Percentiles rank a stretch among this genome's conserved stretches.
phyloP scores from a whole-genome alignment of 2,888 invertebrate species.

The Nomada fucata region DNA sequence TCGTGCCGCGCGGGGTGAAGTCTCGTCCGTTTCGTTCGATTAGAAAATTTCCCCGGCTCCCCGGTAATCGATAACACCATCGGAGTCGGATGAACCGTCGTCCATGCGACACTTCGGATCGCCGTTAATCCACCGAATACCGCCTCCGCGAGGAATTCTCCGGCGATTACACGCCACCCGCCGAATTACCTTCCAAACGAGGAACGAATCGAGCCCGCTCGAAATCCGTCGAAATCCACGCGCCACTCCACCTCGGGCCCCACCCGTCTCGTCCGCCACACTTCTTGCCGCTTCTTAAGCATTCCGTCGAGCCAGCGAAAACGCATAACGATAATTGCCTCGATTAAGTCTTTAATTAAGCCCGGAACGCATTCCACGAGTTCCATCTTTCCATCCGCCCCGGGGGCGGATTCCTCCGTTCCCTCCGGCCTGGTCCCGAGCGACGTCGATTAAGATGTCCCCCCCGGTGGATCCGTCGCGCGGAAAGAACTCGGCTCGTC shows the following conservation, averaged over 20 bases:
- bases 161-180: not conserved
- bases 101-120: too few species aligned
- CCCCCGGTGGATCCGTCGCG: constrained; percentile 1
- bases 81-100: too few species aligned
- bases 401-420: constrained; percentile 33
- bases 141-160: not conserved
- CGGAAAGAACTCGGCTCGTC: constrained; percentile 54
- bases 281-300: constrained; percentile 30
- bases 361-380: constrained; percentile 48
- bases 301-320: constrained; percentile 41
- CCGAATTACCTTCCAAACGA: constrained; percentile 5
- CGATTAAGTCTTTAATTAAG: constrained; percentile 64
- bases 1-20: too few species aligned
- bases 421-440: constrained; percentile 17
- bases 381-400: constrained; percentile 45
- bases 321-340: constrained; percentile 60
- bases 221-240: constrained; percentile 17
- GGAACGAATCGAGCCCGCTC: constrained; percentile 13
- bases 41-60: too few species aligned
- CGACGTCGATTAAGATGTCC: constrained; percentile 65
- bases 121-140: too few species aligned
- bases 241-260: not conserved
- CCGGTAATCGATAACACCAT: too few species aligned
- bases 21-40: too few species aligned
- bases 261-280: not conserved